Conservation (phyloP, 53 echinoderm and acorn worm genomes). For the Mesocentrotus franciscanus region DNA sequence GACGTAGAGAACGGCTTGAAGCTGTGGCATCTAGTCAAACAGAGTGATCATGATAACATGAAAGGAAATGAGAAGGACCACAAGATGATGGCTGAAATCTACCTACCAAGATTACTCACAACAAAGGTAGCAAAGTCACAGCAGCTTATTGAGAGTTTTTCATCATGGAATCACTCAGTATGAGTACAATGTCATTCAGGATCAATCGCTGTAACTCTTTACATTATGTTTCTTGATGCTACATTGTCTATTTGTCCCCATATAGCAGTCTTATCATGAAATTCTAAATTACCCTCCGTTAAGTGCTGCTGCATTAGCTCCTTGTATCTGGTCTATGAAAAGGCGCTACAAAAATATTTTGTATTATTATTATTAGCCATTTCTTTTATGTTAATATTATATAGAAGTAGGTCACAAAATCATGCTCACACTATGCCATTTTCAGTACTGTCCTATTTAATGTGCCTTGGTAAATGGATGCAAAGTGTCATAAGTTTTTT, state of each 20-base stretch:
- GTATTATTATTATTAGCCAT: too few species aligned
- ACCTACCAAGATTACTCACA: slow-evolving; percentile 91
- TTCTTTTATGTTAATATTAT: too few species aligned
- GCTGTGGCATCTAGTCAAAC: slow-evolving; percentile 97
- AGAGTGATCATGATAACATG: slow-evolving; percentile 81
- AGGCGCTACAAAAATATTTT: too few species aligned
- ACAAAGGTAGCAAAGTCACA: slow-evolving; percentile 81
- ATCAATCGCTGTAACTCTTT: too few species aligned
- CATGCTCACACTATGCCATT: background rate
- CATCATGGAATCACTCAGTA: too few species aligned
- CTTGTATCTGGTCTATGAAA: too few species aligned
- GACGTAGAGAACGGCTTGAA: slow-evolving; percentile 86
- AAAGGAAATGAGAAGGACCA: slow-evolving; percentile 82
- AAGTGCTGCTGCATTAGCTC: too few species aligned
- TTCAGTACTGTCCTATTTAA: background rate
- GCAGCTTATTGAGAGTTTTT: too few species aligned
- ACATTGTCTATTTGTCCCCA: background rate
- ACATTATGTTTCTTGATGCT: background rate
- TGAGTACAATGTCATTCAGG: too few species aligned
- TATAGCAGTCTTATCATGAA: too few species aligned
- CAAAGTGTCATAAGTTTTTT: background rate
- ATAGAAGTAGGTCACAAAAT: background rate
- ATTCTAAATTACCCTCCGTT: too few species aligned
- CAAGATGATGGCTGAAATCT: slow-evolving; percentile 98
- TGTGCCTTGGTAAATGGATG: background rate